Conservation (phyloP, 2,888 invertebrate genomes). For the Lordiphosa fenestrarum region DNA sequence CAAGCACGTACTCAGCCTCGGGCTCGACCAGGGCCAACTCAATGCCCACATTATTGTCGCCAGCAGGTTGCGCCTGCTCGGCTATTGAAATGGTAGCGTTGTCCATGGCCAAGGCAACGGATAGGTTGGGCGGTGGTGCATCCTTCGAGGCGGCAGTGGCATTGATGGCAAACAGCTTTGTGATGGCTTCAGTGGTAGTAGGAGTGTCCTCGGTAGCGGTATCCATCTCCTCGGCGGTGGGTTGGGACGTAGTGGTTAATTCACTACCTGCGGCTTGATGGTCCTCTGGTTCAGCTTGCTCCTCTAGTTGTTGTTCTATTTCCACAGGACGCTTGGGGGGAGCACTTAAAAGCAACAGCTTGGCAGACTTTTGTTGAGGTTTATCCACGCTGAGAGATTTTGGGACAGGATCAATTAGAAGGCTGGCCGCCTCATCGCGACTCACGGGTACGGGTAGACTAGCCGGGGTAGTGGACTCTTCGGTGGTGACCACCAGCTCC, state of each 20-base stretch:
- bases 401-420: conserved; percentile 55
- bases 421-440: conserved; percentile 58
- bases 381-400: conserved; percentile 34
- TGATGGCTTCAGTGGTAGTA: conserved; percentile 35
- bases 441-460: conserved; percentile 26
- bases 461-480: conserved; percentile 21
- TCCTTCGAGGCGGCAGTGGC: conserved; percentile 45
- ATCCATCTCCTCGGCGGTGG: conserved; percentile 8
- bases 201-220: conserved; percentile 25
- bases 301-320: conserved; percentile 65
- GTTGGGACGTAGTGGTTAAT: conserved; percentile 32
- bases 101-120: conserved; percentile 45
- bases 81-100: conserved; percentile 53
- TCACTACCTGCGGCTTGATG: conserved; percentile 30
- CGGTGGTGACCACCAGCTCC: conserved; percentile 35
- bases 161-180: conserved; percentile 61
- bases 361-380: conserved; percentile 49
- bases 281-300: conserved; percentile 59
- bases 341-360: conserved; percentile 69
- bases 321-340: conserved; percentile 63
- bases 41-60: conserved; percentile 56
- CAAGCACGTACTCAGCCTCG: conserved; percentile 71
- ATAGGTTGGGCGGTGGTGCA: conserved; percentile 38
- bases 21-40: conserved; percentile 55
- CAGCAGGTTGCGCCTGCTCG: conserved; percentile 50